Evolutionary conservation across 2,797 vertebrate species (phyloP), one percentile per base, ranked within the genome.

Genomic region (Sebastiscus albofasciatus): DNA sequence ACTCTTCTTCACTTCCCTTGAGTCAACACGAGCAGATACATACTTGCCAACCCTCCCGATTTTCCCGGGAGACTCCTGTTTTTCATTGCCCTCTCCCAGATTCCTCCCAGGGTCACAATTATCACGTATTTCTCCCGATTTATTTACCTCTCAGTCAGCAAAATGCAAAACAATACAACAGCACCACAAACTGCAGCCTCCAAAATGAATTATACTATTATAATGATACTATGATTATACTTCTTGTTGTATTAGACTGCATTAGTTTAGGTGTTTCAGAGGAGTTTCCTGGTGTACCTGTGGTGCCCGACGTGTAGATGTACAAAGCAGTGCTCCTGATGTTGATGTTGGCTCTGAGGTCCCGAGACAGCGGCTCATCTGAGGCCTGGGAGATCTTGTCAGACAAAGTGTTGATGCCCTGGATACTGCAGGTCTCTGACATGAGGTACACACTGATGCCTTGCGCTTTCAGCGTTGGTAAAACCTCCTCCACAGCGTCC

Each of bases 271-370:
- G 16, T 14, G 58, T 76, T 31, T 39, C 54, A 34, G 31, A 18
- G 16, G 12, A 27, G 14, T 52, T 18, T 77, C 33, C 61, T 8
- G 9, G 2, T 4, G 83, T 96, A 98, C 97, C 97, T 96, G 97
- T 98, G 65, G 97, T 99, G 81, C 98, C 98, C 10, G 98, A 99
- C 6, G 98, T 99, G 92, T 97, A 98, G 90, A 99, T 98, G 77
- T 97, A 98, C 67, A 97, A 70, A 6, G 97, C 97, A 0, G 96
- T 96, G 71, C 91, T 96, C 78, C 80, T 87, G 81, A 92, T 86
- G 26, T 85, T 93, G 67, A 97, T 56, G 70, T 96, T 95, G 66
- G 96, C 96, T 75, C 97, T 93, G 76, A 97, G 96, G 0, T 96
- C 94, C 18, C 52, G 85, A 2, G 96, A 93, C 88, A 95, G 72